phyloP scores from a whole-genome alignment of 2,888 invertebrate species.

The Thereva unica region DNA sequence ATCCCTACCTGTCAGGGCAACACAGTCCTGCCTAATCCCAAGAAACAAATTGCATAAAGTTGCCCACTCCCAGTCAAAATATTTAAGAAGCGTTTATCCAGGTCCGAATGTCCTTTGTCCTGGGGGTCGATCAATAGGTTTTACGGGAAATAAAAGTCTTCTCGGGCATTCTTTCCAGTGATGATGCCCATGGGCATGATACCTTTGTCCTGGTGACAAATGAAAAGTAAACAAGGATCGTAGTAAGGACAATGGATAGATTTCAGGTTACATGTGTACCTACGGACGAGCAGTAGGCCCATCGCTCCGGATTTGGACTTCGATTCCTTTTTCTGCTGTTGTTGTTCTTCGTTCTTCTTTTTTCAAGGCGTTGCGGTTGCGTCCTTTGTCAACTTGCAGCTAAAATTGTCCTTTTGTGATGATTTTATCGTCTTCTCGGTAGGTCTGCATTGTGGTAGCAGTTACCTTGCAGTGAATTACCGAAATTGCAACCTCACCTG shows the following conservation, averaged over 20 bases:
- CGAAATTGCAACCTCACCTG: conserved; percentile 37
- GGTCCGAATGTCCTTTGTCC: conserved; percentile 29
- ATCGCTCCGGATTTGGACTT: conserved; percentile 9
- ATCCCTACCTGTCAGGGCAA: conserved; percentile 34
- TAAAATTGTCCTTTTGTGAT: conserved; percentile 34
- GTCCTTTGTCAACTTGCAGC: conserved; percentile 36
- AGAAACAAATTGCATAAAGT: conserved; percentile 39
- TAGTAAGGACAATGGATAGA: conserved; percentile 26
- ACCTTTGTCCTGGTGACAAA: conserved; percentile 38
- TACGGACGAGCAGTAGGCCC: conserved; percentile 12
- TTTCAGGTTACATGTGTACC: conserved; percentile 33
- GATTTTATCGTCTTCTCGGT: conserved; percentile 35
- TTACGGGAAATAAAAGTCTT: conserved; percentile 28
- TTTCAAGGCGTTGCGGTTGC: conserved; percentile 37
- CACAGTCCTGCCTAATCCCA: conserved; percentile 25
- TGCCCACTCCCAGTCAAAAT: conserved; percentile 38
- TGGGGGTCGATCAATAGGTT: conserved; percentile 27
- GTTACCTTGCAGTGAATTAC: conserved; percentile 30
- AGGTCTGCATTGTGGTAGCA: conserved; percentile 28
- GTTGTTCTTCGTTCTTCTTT: conserved; percentile 14
- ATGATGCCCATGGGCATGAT: conserved; percentile 37
- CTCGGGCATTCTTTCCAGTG: conserved; percentile 28
- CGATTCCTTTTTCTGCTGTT: neutral
- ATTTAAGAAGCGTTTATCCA: conserved; percentile 37
- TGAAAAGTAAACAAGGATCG: conserved; percentile 37